Base-by-base conservation (phyloP, 1,140 invertebrate species). In the Hyles euphorbiae region DNA sequence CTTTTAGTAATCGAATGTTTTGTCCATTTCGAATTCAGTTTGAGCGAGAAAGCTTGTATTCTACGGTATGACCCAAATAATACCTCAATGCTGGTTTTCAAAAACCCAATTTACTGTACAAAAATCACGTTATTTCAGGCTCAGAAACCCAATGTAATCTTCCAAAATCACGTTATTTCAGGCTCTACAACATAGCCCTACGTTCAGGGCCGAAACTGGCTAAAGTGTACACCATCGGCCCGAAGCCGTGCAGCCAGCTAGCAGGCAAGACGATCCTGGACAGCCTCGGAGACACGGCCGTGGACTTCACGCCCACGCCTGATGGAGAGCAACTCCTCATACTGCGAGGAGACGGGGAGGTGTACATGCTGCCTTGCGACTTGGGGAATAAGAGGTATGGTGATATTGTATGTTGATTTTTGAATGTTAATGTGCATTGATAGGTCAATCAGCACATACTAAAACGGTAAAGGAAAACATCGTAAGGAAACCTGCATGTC, bases 231-330 rank as follows among this genome's bases (percentile, higher is more conserved):
- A 87, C 89, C 54, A 87, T 94, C 0, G 93, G 93, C 0, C 90
- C 91, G 22, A 90, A 88, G 58, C 91, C 91, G 0, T 76, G 80
- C 2, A 70, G 87, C 2, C 67, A 82, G 3, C 63, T 92, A 51
- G 90, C 91, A 10, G 83, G 90, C 0, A 88, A 81, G 9, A 89
- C 91, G 0, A 90, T 91, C 49, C 88, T 93, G 52, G 90, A 91
- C 3, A 92, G 92, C 9, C 89, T 97, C 3, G 96, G 96, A 0
- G 95, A 97, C 63, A 92, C 92, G 0, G 95, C 95, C 0, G 94
- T 97, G 3, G 94, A 95, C 75, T 97, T 98, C 89, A 95, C 96
- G 74, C 94, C 97, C 67, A 92, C 92, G 0, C 93, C 93, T 0
- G 81, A 72, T 56, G 53, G 61, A 4, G 96, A 95, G 92, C 93